Evolutionary conservation across 1,140 invertebrate genomes (phyloP).

Genomic region (Euwallacea similis): DNA sequence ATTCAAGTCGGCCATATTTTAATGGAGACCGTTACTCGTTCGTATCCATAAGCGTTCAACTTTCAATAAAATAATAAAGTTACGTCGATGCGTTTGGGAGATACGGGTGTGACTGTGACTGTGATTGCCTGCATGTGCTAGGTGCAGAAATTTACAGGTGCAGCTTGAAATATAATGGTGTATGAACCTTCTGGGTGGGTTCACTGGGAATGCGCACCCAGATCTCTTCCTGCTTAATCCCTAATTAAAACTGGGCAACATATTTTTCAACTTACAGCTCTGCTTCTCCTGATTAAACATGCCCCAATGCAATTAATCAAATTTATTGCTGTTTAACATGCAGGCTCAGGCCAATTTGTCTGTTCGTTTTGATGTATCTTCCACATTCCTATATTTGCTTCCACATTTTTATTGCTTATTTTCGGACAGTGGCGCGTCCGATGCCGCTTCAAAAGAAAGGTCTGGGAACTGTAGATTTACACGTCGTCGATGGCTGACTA

Average conservation of each 20-base stretch:
- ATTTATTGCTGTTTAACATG: slow-evolving; percentile 27
- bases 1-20: slow-evolving; percentile 12
- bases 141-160: no score
- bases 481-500: not conserved
- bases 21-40: slow-evolving; percentile 8
- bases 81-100: not conserved
- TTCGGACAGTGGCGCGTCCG: no score
- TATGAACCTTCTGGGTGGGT: no score
- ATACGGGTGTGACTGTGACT: no score
- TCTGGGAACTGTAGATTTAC: not conserved
- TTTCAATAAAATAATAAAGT: slow-evolving; percentile 5
- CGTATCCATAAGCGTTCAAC: not conserved
- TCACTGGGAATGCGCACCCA: no score
- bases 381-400: slow-evolving; percentile 12
- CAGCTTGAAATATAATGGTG: no score
- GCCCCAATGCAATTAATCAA: slow-evolving; percentile 19
- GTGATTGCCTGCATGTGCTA: no score
- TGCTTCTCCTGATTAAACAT: slow-evolving; percentile 19
- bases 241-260: no score
- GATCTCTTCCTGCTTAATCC: no score
- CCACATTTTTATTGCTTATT: not conserved
- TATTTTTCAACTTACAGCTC: no score
- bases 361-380: slow-evolving; percentile 23
- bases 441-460: not conserved
- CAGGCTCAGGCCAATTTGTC: slow-evolving; percentile 22